Conservation (phyloP, 2,888 invertebrate species). For the Diarsia mendica region DNA sequence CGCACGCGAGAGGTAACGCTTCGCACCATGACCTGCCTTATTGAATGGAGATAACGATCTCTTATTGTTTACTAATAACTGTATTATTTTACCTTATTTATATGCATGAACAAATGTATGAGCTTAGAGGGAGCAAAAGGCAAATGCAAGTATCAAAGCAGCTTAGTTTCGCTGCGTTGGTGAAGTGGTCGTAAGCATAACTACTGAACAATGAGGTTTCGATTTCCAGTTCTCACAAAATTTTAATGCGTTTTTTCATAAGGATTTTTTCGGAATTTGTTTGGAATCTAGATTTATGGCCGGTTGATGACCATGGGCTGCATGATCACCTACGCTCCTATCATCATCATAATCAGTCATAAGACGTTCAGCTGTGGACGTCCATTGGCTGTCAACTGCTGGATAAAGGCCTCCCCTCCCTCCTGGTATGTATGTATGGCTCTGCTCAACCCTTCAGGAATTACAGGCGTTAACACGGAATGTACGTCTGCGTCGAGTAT, state of each 20-base stretch:
- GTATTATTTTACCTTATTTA: not conserved
- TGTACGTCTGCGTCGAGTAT: not conserved
- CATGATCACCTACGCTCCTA: too few species aligned
- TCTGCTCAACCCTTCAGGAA: not conserved
- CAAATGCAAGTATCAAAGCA: not conserved
- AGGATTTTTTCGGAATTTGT: not conserved
- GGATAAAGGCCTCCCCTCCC: too few species aligned
- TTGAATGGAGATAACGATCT: constrained; percentile 53
- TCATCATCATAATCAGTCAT: too few species aligned
- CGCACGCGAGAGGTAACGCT: constrained; percentile 70
- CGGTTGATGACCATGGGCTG: too few species aligned
- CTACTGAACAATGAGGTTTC: not conserved
- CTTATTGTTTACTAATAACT: constrained; percentile 27
- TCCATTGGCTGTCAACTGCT: too few species aligned
- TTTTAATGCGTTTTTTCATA: not conserved
- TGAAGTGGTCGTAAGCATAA: not conserved
- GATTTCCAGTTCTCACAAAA: not conserved
- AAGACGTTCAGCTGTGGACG: too few species aligned
- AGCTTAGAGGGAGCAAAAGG: not conserved
- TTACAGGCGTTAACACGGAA: not conserved
- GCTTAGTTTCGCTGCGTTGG: not conserved
- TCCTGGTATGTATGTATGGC: too few species aligned
- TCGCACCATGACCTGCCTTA: constrained; percentile 69
- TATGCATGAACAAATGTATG: not conserved
- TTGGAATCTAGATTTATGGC: too few species aligned